These are phyloP conservation scores for Prietella phreatophila DNA, from an alignment of 2,113 vertebrate genomes.

Conservation along the genomic window DNA sequence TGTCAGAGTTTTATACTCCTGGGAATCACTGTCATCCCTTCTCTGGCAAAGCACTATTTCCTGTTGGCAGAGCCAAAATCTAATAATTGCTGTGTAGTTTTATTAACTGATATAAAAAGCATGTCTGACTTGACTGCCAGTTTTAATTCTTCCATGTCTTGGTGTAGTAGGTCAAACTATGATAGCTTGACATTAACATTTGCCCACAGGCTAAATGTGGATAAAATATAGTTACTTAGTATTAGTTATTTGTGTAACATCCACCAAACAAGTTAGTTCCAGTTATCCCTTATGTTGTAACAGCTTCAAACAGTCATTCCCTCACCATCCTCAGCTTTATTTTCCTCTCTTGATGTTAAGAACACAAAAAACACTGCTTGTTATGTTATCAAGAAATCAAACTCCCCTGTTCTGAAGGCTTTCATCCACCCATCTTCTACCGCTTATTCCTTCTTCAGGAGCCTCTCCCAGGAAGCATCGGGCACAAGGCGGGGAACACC, in stretches of 20 bases:
- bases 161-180: background rate
- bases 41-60: slow-evolving; percentile 31
- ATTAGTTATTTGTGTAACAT: background rate
- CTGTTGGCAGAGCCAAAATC: slow-evolving; percentile 23
- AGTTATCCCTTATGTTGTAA: background rate
- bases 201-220: background rate
- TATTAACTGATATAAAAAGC: slow-evolving; percentile 15
- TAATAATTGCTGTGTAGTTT: background rate
- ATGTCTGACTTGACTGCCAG: background rate
- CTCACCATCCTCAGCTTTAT: background rate
- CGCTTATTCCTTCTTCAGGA: too few species aligned
- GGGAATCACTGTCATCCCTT: slow-evolving; percentile 51
- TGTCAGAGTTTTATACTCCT: slow-evolving; percentile 61
- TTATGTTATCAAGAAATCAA: background rate
- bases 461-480: too few species aligned
- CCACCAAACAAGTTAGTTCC: background rate
- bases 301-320: background rate
- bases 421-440: background rate
- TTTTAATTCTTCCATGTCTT: background rate
- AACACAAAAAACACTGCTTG: background rate
- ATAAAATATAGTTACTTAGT: background rate
- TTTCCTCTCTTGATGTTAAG: background rate
- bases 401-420: background rate
- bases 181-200: background rate
- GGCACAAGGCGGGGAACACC: too few species aligned